Evolutionary conservation across 2,113 vertebrate species (phyloP), one percentile per base, ranked within the genome.

Genomic region (Carettochelys insculpta): DNA sequence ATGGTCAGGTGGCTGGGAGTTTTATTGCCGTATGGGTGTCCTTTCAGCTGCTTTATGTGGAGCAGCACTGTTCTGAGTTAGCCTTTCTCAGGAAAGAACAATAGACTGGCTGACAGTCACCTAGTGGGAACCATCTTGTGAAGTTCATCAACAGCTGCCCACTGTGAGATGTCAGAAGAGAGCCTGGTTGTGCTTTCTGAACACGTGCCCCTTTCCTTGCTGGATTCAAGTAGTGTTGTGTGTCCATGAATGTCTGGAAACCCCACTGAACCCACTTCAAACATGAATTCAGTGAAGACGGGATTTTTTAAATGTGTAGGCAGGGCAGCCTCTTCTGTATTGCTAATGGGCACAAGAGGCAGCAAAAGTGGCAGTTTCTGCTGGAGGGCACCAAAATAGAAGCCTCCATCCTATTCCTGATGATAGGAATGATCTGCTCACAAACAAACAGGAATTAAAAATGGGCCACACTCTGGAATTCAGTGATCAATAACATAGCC

Each of bases 21-120:
- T 95, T 96, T 95, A 95, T 80, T 92, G 86, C 86, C 0, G 0
- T 73, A 77, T 41, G 47, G 77, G 85, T 88, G 38, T 61, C 48
- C 61, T 93, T 95, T 91, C 91, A 91, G 91, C 82, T 77, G 29
- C 68, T 88, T 51, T 61, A 11, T 54, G 68, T 80, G 89, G 84
- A 88, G 77, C 77, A 94, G 73, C n/a, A 78, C 77, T 45, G 65
- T 50, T 92, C 82, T 22, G 58, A 61, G 91, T 91, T 87, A 11
- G 11, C 54, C 41, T 82, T 80, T 68, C 61, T 92, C 56, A 86
- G 27, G 78, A 56, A 73, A 65, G 50, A 54, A 84, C 50, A 83
- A 88, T 38, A 90, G 89, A 87, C 85, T 75, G 88, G 34, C 82
- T 86, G 73, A 22, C 25, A 79, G 38, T 7, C 43, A 0, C 68